Evolutionary conservation across 2,888 invertebrate genomes (phyloP).

Genomic region (Nasonia oneida): DNA sequence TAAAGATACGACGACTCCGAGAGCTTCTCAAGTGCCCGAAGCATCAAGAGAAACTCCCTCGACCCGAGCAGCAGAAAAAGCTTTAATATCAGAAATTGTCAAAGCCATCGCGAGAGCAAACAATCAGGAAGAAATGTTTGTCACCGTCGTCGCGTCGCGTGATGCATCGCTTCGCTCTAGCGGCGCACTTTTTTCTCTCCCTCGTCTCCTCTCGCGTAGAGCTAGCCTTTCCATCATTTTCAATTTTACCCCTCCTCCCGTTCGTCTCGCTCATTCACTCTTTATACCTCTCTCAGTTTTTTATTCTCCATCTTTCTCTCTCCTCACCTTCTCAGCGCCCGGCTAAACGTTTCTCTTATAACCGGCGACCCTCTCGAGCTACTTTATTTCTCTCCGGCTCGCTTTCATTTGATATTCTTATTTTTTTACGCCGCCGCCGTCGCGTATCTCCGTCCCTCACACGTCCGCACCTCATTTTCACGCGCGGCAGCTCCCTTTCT

Average conservation of each 20-base stretch:
- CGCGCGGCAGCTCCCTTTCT: conserved; percentile 17
- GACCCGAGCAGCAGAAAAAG: not conserved
- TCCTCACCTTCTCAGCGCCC: not conserved
- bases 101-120: conserved; percentile 10
- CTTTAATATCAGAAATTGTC: conserved; percentile 34
- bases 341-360: conserved; percentile 26
- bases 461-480: conserved; percentile 43
- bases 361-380: not conserved
- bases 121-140: conserved; percentile 42
- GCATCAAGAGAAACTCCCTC: not conserved
- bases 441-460: conserved; percentile 30
- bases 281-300: not conserved
- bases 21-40: not conserved
- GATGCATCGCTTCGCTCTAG: conserved; percentile 30
- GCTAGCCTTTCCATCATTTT: conserved; percentile 46
- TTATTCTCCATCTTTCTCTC: not conserved
- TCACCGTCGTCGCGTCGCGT: conserved; percentile 13
- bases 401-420: conserved; percentile 47
- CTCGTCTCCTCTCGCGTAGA: not conserved
- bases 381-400: conserved; percentile 20
- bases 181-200: not conserved
- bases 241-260: conserved; percentile 34
- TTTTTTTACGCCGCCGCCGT: not conserved
- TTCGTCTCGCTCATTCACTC: not conserved
- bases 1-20: not conserved